Base-by-base conservation (phyloP, 23 tunicate species). In the Corella eumyota region DNA sequence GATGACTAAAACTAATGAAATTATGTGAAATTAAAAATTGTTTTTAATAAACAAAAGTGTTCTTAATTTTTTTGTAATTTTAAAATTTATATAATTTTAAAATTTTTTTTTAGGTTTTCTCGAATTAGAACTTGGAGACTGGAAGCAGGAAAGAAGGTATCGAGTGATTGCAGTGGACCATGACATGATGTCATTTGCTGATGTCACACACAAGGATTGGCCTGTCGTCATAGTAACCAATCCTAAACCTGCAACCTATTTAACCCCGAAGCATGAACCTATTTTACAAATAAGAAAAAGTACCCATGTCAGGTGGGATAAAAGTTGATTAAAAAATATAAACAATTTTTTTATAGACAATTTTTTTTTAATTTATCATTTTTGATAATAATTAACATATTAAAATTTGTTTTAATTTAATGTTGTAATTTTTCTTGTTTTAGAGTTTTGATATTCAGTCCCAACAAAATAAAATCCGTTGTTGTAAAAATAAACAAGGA, bases 161-260 rank as follows among this genome's bases (percentile, higher is more conserved):
- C 85, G 98, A 19, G 58, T 92, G 46, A 28, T 82, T 2, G 71
- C 93, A 17, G 53, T 92, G n/a, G 98, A 92, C 56, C 98, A 92
- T 62, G 98, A 92, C 49, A 23, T 92, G 46, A 24, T 82, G 3
- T 78, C 88, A 1, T 92, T 75, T 56, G 37, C 64, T 34, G 98
- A 92, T 61, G 58, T 67, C 6, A 58, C 44, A 30, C 65, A 45
- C 45, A 37, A 71, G 6, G 61, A 76, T 19, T 83, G 92, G 86
- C 86, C 92, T 15, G 70, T 73, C 30, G 59, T 92, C 48, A 58
- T 81, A 6, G 52, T 92, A 49, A 92, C 93, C 17, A 82, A 77
- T 53, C 98, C 92, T 0, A 83, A 76, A 32, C 67, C 66, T 20
- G 67, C 85, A 19, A 67, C 52, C 27, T 67, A 57, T 40, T 76